Conservation (phyloP, 2,797 vertebrate genomes). For the Centropyge bicolor region DNA sequence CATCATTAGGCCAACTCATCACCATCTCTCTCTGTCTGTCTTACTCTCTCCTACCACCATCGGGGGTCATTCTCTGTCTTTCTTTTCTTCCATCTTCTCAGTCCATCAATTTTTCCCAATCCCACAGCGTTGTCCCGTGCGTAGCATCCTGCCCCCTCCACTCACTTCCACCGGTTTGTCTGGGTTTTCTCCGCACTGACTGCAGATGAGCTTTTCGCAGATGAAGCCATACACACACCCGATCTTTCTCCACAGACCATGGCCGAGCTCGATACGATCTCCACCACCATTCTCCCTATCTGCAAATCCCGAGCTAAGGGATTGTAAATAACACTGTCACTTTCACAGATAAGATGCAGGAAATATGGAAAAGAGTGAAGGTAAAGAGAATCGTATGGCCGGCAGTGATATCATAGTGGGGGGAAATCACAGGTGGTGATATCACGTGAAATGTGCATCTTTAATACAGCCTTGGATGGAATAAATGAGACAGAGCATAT, state of each 20-base stretch:
- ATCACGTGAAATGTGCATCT: constrained; percentile 71
- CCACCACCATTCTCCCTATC: constrained; percentile 69
- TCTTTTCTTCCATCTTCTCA: constrained; percentile 31
- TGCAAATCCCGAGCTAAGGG: constrained; percentile 66
- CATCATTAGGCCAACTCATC: constrained; percentile 76
- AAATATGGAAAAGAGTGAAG: constrained; percentile 71
- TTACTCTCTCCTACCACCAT: constrained; percentile 48
- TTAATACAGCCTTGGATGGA: constrained; percentile 58
- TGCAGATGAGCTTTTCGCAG: constrained; percentile 63
- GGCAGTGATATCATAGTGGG: constrained; percentile 58
- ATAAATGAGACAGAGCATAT: constrained; percentile 43
- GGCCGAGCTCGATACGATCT: constrained; percentile 69
- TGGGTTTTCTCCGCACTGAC: constrained; percentile 49
- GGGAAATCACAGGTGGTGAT: constrained; percentile 65
- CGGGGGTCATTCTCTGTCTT: constrained; percentile 58
- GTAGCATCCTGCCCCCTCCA: constrained; percentile 35
- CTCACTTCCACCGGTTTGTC: constrained; percentile 48
- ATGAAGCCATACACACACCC: constrained; percentile 66
- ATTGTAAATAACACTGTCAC: constrained; percentile 81
- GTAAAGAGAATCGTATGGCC: constrained; percentile 68
- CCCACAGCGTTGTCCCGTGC: constrained; percentile 18
- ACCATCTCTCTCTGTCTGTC: constrained; percentile 56
- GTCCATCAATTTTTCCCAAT: constrained; percentile 41
- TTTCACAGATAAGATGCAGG: constrained; percentile 72
- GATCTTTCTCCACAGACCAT: constrained; percentile 63